Conservation (phyloP, 2,888 invertebrate species). For the Pachymerium ferrugineum region DNA sequence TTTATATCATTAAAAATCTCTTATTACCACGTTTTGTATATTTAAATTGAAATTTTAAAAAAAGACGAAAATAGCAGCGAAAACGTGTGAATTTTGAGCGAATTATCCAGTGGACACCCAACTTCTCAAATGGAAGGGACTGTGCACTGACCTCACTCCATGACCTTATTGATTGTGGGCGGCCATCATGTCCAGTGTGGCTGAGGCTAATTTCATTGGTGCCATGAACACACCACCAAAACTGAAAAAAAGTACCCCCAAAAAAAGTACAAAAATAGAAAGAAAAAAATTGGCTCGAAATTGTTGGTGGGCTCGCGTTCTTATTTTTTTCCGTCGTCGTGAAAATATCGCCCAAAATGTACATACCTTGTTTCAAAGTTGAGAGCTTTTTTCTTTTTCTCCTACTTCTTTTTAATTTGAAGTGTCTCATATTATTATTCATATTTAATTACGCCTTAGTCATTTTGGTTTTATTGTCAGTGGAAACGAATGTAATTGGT, state of each 20-base stretch:
- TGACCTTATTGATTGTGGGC: conserved; percentile 17
- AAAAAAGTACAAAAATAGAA: not conserved
- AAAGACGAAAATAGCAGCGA: not conserved
- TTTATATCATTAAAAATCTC: no score
- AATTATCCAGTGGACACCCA: conserved; percentile 16
- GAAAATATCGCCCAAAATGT: no score
- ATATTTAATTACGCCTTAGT: not conserved
- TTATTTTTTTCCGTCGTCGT: no score
- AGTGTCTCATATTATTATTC: not conserved
- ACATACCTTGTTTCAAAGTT: no score
- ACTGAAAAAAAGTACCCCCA: not conserved
- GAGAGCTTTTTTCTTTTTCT: no score
- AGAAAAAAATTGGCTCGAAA: not conserved
- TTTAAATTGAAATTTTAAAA: not conserved
- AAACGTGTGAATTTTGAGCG: conserved; percentile 1
- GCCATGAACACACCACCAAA: conserved; percentile 13
- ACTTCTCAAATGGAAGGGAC: conserved; percentile 17
- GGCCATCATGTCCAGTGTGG: conserved; percentile 16
- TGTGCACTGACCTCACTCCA: conserved; percentile 17
- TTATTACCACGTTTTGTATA: no score
- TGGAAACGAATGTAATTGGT: conserved; percentile 6
- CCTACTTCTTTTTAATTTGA: not conserved
- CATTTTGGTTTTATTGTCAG: not conserved
- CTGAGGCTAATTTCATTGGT: conserved; percentile 18
- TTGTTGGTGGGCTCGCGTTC: no score